Conservation (phyloP, 2,797 vertebrate species). For the Hipposideros larvatus region DNA sequence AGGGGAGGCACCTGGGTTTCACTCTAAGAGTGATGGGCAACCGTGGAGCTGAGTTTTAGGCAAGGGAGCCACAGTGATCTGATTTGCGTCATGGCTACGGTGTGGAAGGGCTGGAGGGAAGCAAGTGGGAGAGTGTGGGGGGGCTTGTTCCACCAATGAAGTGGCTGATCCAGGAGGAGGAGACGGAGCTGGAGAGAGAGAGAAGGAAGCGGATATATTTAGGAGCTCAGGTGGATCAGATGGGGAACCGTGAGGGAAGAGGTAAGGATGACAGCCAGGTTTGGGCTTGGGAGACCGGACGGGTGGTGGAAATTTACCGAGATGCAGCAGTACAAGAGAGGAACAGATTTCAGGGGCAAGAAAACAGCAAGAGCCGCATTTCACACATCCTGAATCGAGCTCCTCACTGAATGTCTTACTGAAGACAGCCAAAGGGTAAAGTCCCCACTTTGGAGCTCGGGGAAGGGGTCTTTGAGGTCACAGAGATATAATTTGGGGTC, state of each 20-base stretch:
- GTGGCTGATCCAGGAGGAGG: background rate
- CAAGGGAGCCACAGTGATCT: background rate
- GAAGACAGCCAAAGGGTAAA: background rate
- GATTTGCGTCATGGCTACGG: background rate
- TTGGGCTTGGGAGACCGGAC: background rate
- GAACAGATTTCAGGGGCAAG: background rate
- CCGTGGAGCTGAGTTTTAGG: background rate
- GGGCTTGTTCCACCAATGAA: rapidly evolving
- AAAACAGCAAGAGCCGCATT: background rate
- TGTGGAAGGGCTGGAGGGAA: background rate
- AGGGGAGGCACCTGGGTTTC: background rate
- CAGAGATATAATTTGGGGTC: background rate
- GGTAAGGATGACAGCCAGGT: background rate
- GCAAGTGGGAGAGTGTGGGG: rapidly evolving
- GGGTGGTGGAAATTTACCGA: background rate
- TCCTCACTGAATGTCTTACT: rapidly evolving
- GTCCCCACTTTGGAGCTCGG: background rate
- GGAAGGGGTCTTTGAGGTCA: background rate
- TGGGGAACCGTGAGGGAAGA: background rate
- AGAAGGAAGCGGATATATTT: background rate
- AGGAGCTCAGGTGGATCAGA: background rate
- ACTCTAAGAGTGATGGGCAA: background rate
- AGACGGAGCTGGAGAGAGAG: background rate
- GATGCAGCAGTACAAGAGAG: background rate
- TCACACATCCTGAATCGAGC: rapidly evolving